Base-by-base conservation (phyloP, 2,888 invertebrate genomes). In the Drosophila pseudotakahashii region DNA sequence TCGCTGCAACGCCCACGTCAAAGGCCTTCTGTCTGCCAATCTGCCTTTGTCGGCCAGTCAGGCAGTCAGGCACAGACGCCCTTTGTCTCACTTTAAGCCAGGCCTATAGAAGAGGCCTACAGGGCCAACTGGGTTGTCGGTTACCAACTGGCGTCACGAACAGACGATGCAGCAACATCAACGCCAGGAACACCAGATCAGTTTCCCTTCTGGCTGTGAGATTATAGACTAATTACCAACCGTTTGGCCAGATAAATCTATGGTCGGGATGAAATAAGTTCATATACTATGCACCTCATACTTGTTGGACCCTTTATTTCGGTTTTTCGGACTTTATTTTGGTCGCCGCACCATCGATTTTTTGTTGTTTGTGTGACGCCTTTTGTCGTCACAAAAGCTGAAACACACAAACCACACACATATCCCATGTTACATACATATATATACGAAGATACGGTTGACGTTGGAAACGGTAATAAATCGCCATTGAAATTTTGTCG, bases 301-400 rank as follows among this genome's bases (percentile, higher is more conserved):
- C 66, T 72, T 83, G 71, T 76, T 78, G 63, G 44, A n/a, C 63
- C 37, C 14, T 16, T 14, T 16, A 60, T 53, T 63, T 53, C 2
- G 41, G 3, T 47, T 39, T 48, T 61, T 62, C 36, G 80, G 67
- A 78, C 77, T 83, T 81, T 87, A 83, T 81, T 81, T 81, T 78
- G 81, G 87, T 84, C 81, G 67, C 48, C 76, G 73, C 81, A 79
- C 73, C 81, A 87, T 87, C 85, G 88, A 87, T 84, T 82, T 87
- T 87, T 59, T n/a, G n/a, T 7, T 26, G 73, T 60, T 87, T 59
- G 10, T 26, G 73, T 60, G 62, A 63, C 58, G 71, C 26, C 26
- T 26, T 26, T 26, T 26, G 26, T 26, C 26, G 26, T 26, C 26
- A 57, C 53, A 63, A 62, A 54, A 45, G 48, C 54, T 16, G 32